A percentile compares a stretch with the other conserved stretches of the same genome.
Conservation (phyloP, 1,140 invertebrate species). For the Eumaeus atala region DNA sequence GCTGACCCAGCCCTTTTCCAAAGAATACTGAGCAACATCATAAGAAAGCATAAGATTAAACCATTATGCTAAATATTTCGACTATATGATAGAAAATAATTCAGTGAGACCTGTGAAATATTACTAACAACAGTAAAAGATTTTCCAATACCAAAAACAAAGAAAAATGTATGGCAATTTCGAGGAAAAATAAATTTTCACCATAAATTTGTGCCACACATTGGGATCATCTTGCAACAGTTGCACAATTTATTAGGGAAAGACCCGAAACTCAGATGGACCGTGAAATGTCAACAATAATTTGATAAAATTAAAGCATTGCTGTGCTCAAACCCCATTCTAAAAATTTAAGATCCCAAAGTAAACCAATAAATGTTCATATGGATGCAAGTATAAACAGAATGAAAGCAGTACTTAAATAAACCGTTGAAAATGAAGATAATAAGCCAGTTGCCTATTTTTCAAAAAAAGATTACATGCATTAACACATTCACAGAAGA, state of each 20-base stretch:
- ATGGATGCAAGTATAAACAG: no score
- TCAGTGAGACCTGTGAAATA: slow-evolving; percentile 30
- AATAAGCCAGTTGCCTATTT: not conserved
- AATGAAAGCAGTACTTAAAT: slow-evolving; percentile 19
- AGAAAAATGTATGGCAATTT: slow-evolving; percentile 35
- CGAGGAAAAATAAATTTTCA: slow-evolving; percentile 29
- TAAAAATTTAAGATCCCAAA: slow-evolving; percentile 40
- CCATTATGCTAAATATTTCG: slow-evolving; percentile 39
- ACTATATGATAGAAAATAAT: slow-evolving; percentile 44
- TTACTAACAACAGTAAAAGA: slow-evolving; percentile 31
- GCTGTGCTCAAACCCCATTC: slow-evolving; percentile 40
- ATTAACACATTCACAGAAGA: no score
- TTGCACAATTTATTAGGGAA: slow-evolving; percentile 33
- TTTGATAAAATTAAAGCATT: slow-evolving; percentile 43
- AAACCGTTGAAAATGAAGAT: not conserved
- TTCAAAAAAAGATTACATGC: no score
- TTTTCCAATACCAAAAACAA: slow-evolving; percentile 35
- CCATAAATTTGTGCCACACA: slow-evolving; percentile 39
- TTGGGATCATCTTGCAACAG: slow-evolving; percentile 35
- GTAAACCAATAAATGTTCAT: no score
- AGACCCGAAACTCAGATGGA: slow-evolving; percentile 41
- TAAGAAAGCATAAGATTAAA: no score
- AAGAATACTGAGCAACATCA: no score
- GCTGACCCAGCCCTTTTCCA: no score
- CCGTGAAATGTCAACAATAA: slow-evolving; percentile 33